These are phyloP conservation scores for Coptotermes formosanus DNA, from an alignment of 1,140 invertebrate species.

Conservation along the genomic window DNA sequence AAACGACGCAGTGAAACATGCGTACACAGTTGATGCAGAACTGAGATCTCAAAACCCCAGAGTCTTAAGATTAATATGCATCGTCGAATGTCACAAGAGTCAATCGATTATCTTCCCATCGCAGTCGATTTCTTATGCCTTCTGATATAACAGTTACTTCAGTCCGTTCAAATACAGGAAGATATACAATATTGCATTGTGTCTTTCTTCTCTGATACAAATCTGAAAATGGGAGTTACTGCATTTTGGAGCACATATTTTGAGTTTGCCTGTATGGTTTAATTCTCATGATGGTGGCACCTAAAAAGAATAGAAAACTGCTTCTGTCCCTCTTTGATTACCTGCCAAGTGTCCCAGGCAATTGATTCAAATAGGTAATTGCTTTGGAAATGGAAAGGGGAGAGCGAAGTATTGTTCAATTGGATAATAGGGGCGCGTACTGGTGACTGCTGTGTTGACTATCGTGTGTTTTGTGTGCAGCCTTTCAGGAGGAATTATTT, in stretches of 20 bases:
- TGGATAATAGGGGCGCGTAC: constrained; percentile 1
- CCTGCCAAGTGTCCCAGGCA: constrained; percentile 6
- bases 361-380: constrained; percentile 14
- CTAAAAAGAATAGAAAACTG: background rate
- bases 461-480: background rate
- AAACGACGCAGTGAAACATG: no score
- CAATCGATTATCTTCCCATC: background rate
- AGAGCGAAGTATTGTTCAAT: background rate
- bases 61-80: no score
- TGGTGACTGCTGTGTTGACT: background rate
- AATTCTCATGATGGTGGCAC: background rate
- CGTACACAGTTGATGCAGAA: no score
- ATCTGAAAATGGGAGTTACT: no score
- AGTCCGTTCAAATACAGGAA: background rate
- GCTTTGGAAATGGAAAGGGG: background rate
- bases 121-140: background rate
- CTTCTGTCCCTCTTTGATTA: constrained; percentile 1
- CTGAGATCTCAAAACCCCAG: no score
- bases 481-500: background rate
- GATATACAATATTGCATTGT: background rate
- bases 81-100: no score
- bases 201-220: no score
- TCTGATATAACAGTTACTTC: background rate
- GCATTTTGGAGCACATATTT: background rate
- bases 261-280: background rate